Evolutionary conservation across 2,888 invertebrate species (phyloP).

Genomic region (Sminthurides aquaticus): DNA sequence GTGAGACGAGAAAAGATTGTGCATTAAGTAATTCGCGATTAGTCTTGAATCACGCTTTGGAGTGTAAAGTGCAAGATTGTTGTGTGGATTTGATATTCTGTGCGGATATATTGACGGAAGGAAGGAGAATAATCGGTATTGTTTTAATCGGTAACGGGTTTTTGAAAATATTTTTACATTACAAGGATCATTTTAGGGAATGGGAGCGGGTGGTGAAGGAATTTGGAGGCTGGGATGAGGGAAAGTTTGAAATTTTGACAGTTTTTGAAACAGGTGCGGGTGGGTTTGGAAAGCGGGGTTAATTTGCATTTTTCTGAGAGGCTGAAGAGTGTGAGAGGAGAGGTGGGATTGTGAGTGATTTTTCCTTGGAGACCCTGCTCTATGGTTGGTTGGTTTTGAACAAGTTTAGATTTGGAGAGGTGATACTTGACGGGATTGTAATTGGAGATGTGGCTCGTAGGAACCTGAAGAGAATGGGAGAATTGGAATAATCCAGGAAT

Average conservation of each 20-base stretch:
- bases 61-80: background rate
- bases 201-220: background rate
- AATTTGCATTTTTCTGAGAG: no score
- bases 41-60: background rate
- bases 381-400: no score
- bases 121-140: no score
- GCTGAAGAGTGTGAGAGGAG: no score
- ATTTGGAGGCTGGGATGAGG: background rate
- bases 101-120: no score
- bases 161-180: background rate
- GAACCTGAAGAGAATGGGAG: no score
- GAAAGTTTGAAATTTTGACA: background rate
- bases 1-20: background rate
- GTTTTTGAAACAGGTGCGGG: background rate
- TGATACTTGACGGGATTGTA: no score
- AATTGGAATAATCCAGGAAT: no score
- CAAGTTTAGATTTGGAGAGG: no score
- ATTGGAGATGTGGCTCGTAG: no score
- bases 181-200: background rate
- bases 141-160: no score
- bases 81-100: background rate
- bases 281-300: no score
- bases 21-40: constrained; percentile 7
- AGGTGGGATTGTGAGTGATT: background rate
- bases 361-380: background rate